Base-by-base conservation (phyloP, 2,888 invertebrate genomes). In the Baronia brevicornis region DNA sequence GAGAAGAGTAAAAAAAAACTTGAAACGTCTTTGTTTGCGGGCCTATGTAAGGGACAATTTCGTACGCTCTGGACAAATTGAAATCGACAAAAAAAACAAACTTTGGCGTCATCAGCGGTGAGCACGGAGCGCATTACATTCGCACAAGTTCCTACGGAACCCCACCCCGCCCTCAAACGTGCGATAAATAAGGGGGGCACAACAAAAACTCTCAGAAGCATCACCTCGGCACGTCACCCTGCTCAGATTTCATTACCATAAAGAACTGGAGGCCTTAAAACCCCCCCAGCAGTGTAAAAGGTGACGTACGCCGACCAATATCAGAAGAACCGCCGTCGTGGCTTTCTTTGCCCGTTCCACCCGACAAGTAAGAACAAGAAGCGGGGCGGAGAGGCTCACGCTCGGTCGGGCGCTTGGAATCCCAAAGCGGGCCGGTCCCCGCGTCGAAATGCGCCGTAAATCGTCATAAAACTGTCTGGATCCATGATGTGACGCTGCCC, bases 401-500 rank as follows among this genome's bases (percentile, higher is more conserved):
- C 34, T 41, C 34, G 23, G 27, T 29, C 59, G 72, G 80, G 47
- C 53, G 67, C 56, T 60, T 60, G 62, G 65, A 68, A 66, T 80
- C 80, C 79, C 82, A 54, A 52, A 59, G 61, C 60, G 62, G 60
- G 60, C 56, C 58, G 51, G 61, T 51, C 55, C 56, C 60, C 59
- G 78, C 79, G 78, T 79, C 78, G 75, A 74, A 77, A 73, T 75
- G 77, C 71, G 78, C 69, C 75, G 78, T 79, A 79, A 79, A 79
- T 79, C 75, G 78, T 89, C 89, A 89, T 89, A 89, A 89, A 89
- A 89, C 88, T 88, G 89, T 89, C 89, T 87, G 85, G 87, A 86
- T 87, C 87, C 86, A 87, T 87, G 89, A 88, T 88, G 88, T 89
- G 89, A 89, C 89, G 85, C 84, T 84, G 85, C 84, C 85, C 84